A percentile compares a stretch with the other conserved stretches of the same genome.
phyloP scores from a whole-genome alignment of 1,140 invertebrate genomes.

The Aphaenogaster rudis region DNA sequence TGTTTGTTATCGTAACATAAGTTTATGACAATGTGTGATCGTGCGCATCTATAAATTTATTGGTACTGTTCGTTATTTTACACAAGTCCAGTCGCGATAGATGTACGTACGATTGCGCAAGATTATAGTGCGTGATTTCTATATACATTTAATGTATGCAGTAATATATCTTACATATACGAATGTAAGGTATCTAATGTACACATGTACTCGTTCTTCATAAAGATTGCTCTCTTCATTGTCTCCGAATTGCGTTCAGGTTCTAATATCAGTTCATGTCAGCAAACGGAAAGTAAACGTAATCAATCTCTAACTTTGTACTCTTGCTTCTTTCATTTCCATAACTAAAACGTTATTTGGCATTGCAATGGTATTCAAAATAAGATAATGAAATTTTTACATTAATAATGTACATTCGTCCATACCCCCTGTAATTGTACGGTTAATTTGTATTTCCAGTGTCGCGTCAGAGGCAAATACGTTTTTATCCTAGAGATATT shows the following conservation, averaged over 20 bases:
- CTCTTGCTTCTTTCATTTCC: slow-evolving; percentile 22
- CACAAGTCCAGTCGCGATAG: slow-evolving; percentile 33
- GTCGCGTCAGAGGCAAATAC: not conserved
- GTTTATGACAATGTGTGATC: slow-evolving; percentile 53
- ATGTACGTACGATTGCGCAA: slow-evolving; percentile 23
- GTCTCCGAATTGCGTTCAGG: not conserved
- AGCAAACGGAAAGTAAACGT: slow-evolving; percentile 33
- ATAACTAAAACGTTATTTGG: slow-evolving; percentile 52
- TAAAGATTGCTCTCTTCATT: not conserved
- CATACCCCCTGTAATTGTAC: not conserved
- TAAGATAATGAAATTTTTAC: slow-evolving; percentile 28
- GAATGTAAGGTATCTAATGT: slow-evolving; percentile 15
- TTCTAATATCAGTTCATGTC: not conserved
- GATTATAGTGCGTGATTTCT: slow-evolving; percentile 44
- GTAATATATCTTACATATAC: not conserved
- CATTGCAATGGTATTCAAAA: slow-evolving; percentile 25
- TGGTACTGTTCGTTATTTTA: slow-evolving; percentile 64
- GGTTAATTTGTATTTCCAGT: not conserved
- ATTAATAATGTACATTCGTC: not conserved
- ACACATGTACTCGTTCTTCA: not conserved
- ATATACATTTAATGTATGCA: slow-evolving; percentile 16
- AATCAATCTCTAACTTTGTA: slow-evolving; percentile 53
- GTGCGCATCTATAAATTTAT: slow-evolving; percentile 59
- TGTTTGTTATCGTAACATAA: slow-evolving; percentile 64
- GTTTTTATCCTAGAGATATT: not conserved